Evolutionary conservation across 2,113 vertebrate genomes (phyloP), one percentile per base, ranked within the genome.

Genomic region (Nothocercus julius): DNA sequence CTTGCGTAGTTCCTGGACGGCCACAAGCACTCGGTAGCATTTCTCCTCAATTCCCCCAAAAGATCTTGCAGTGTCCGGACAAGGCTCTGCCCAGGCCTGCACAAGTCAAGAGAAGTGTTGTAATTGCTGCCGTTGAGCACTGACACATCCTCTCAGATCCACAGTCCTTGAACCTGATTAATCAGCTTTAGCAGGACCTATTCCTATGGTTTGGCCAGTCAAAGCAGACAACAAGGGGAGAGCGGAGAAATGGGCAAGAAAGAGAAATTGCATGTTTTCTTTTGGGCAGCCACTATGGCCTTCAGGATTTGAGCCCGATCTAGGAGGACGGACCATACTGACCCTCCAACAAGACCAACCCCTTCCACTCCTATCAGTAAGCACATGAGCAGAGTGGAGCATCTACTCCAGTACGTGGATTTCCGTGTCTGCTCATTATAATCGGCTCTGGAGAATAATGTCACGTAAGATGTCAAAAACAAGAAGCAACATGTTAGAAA

Each of bases 401-500:
- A 2, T n/a, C 69, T 80, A 63, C 85, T 90, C 73, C 11, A 0
- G 7, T n/a, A 19, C 5, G 0, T 54, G 87, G 56, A 80, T 96
- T 87, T 93, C 49, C 66, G 67, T 12, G 2, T 95, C 49, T 67
- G 16, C 74, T 90, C 91, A 38, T 92, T 92, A 89, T 11, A 53
- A 77, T 82, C 5, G 19, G 36, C 89, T 90, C 78, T 9, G 51
- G 85, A 96, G 91, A 75, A 82, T 61, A 88, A 97, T 95, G 88
- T 85, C 95, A 95, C 19, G 21, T 11, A 88, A 84, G 85, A 96
- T 96, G 93, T 96, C 96, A 97, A 94, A 97, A 97, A 73, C 92
- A 90, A 95, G 96, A 83, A 94, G 87, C 90, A 95, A 95, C 94
- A 85, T 42, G 73, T 91, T 97, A 95, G 88, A 92, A 95, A 94